Evolutionary conservation across 2,113 vertebrate species (phyloP), one percentile per base, ranked within the genome.

Genomic region (Guaruba guarouba): DNA sequence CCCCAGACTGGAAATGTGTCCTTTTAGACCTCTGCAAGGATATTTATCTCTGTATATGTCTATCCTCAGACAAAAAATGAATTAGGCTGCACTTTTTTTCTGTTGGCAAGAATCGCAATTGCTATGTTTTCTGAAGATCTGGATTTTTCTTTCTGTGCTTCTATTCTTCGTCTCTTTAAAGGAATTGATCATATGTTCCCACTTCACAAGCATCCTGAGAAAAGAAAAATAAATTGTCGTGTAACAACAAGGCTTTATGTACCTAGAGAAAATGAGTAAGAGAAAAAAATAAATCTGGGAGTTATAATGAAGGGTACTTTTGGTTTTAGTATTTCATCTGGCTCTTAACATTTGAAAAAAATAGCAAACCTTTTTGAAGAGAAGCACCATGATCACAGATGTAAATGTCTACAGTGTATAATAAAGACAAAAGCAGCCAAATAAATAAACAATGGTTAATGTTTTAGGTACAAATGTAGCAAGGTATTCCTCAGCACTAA

Each of bases 51-150:
- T 39, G 2, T 57, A 33, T 69, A 52, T 57, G 7, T 23, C 17
- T 49, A 25, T 49, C 9, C 11, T 75, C 7, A 31, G 84, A 76
- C 33, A 48, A 76, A 78, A 78, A 41, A 52, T 12, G 4, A n/a
- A 79, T 7, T 67, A 13, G 0, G 0, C 19, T 82, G 11, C 4
- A 0, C 29, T 88, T 88, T 15, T 22, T 18, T 69, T 17, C 10
- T 61, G 1, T 17, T 64, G 5, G 29, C 80, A 52, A 77, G 35
- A 83, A 17, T 16, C 5, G 12, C 17, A 66, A 41, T 27, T 24
- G 3, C 17, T 82, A 13, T 62, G 17, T 82, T 93, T 78, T 70
- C 43, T 90, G 59, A 77, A 64, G 39, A 39, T 55, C 35, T 62
- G 51, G 6, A 1, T 82, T 83, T 88, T 83, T 77, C 17, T 43